Percentiles rank a stretch among this genome's conserved stretches.
phyloP scores from a whole-genome alignment of 2,797 vertebrate species.

The Manis crassicaudata region DNA sequence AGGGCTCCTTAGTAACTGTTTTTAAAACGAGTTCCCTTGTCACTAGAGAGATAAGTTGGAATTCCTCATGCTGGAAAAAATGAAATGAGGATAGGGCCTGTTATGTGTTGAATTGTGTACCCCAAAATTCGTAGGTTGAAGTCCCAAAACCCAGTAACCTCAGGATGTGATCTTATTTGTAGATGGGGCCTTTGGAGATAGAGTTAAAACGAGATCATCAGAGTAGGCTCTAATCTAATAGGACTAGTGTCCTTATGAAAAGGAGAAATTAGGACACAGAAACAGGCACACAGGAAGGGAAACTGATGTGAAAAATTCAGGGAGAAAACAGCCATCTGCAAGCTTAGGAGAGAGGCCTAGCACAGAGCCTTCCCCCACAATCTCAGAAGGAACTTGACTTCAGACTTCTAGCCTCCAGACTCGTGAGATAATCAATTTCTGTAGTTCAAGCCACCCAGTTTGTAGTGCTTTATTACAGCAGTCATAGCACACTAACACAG shows the following conservation, averaged over 20 bases:
- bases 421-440: not conserved
- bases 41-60: not conserved
- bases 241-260: not conserved
- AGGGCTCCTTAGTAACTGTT: not conserved
- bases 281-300: not conserved
- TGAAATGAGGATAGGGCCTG: not conserved
- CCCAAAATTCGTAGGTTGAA: not conserved
- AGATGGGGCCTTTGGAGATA: not conserved
- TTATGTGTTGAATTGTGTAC: not conserved
- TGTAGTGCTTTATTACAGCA: not conserved
- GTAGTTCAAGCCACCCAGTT: not conserved
- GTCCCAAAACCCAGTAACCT: not conserved
- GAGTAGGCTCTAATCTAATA: not conserved
- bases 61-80: not conserved
- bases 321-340: not conserved
- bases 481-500: not conserved
- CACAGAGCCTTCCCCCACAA: not conserved
- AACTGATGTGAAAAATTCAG: slow-evolving; percentile 5
- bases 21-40: not conserved
- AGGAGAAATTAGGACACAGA: not conserved
- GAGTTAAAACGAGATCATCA: slow-evolving; percentile 13
- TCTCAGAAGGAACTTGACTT: not conserved
- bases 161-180: slow-evolving; percentile 9
- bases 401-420: not conserved
- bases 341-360: not conserved